Evolutionary conservation across 2,797 vertebrate genomes (phyloP), one percentile per base, ranked within the genome.

Genomic region (Garrulus glandarius): DNA sequence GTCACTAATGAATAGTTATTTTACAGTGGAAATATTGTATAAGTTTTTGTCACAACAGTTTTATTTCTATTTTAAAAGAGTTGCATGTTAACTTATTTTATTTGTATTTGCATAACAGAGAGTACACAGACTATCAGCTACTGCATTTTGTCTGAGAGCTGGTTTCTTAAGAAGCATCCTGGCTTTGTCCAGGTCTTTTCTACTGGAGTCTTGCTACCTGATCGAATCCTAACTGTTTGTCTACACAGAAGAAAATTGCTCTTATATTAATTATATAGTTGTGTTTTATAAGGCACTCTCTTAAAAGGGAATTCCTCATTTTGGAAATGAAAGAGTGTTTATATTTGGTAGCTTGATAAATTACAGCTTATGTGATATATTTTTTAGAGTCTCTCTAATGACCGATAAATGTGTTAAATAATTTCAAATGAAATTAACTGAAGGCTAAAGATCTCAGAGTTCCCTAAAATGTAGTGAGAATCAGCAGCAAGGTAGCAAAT

Each of bases 1-100:
- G 69, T 83, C 64, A 79, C 47, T 92, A 95, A 89, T 87, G 77
- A 90, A 74, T 65, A 74, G 49, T 49, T 60, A 63, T 70, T 94
- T 79, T 64, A 82, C 69, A 89, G 53, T 36, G 17, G 41, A 92
- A 89, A 69, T 59, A 59, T 13, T 84, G 43, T 76, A 13, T 44
- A 87, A 70, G 36, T 79, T 67, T 85, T 92, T 91, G 84, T 53
- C 84, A 74, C 41, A 87, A 77, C 65, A 76, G 30, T 59, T 88
- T 83, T 88, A 77, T 77, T 87, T 74, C 32, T 78, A 29, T 93
- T 90, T 86, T 64, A 52, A 59, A n/a, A 36, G 6, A 56, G n/a
- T 78, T 92, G 69, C 29, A 32, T n/a, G 15, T 8, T 46, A 60
- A 49, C 34, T 74, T 95, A 74, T 91, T 90, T 84, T 89, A 49